These are phyloP conservation scores for Rhimphoctona megacephalus DNA, from an alignment of 2,888 invertebrate species.

Conservation along the genomic window DNA sequence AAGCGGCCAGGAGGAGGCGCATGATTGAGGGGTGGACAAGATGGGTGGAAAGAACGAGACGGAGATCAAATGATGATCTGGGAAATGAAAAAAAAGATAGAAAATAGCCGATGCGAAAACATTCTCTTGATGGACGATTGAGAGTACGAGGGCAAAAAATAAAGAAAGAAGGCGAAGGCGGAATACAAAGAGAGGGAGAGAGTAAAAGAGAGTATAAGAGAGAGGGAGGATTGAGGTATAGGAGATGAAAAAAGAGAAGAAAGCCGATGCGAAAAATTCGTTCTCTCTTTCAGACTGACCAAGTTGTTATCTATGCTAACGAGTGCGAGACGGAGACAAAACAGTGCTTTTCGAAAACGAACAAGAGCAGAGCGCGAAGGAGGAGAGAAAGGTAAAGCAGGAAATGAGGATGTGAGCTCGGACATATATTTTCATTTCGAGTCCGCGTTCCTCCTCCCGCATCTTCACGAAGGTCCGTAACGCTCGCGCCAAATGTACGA, in stretches of 20 bases:
- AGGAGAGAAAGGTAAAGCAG: constrained; percentile 38
- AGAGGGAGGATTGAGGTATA: not conserved
- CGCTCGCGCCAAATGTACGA: constrained; percentile 58
- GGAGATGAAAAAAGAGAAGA: constrained; percentile 7
- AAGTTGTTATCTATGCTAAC: constrained; percentile 64
- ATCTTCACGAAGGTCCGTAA: constrained; percentile 29
- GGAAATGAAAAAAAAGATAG: not conserved
- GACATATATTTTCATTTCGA: constrained; percentile 66
- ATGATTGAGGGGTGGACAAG: not conserved
- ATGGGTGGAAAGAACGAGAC: not conserved
- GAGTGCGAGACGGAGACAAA: constrained; percentile 37
- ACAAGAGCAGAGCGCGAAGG: constrained; percentile 14
- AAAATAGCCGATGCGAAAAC: not conserved
- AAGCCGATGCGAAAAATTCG: constrained; percentile 49
- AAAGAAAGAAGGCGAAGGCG: not conserved
- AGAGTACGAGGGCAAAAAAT: not conserved
- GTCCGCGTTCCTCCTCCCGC: constrained; percentile 28
- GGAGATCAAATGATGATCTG: not conserved
- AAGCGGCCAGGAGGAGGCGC: constrained; percentile 12
- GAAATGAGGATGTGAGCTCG: constrained; percentile 58
- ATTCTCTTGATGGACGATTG: not conserved
- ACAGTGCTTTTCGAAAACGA: constrained; percentile 38
- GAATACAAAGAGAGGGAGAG: not conserved
- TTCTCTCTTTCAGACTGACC: constrained; percentile 4
- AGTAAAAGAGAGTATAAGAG: not conserved